phyloP scores from a whole-genome alignment of 2,888 invertebrate species.

The Atethmia centrago region DNA sequence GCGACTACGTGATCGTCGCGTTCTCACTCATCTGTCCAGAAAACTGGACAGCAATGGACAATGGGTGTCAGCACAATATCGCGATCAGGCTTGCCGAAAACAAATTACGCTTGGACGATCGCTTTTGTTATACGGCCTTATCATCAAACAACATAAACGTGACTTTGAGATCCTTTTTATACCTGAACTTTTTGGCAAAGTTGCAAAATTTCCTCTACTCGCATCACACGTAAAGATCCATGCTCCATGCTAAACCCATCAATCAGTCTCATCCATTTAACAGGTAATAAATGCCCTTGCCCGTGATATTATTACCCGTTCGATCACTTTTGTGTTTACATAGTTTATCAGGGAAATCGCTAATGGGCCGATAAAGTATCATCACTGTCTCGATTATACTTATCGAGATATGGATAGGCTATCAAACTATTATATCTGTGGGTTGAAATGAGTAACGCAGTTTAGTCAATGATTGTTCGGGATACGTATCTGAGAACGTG shows the following conservation, averaged over 20 bases:
- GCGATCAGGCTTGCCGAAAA: neutral
- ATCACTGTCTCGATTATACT: slow-evolving; percentile 75
- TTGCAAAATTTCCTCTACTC: neutral
- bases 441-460: slow-evolving; percentile 25
- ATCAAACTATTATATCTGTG: slow-evolving; percentile 49
- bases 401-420: slow-evolving; percentile 72
- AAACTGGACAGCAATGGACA: neutral
- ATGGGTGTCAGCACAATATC: rapidly evolving
- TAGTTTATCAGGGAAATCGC: slow-evolving; percentile 76
- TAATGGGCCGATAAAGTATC: slow-evolving; percentile 83
- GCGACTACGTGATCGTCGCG: too few species aligned
- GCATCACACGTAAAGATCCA: neutral
- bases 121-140: neutral
- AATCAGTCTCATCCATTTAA: slow-evolving; percentile 38
- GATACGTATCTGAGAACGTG: slow-evolving; percentile 21
- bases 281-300: slow-evolving; percentile 72
- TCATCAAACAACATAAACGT: neutral
- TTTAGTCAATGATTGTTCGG: slow-evolving; percentile 30
- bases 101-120: too few species aligned
- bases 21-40: neutral
- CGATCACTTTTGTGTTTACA: slow-evolving; percentile 81
- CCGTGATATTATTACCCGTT: slow-evolving; percentile 81
- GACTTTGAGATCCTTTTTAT: neutral
- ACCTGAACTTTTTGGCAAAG: neutral
- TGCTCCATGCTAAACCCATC: slow-evolving; percentile 14